A percentile compares a stretch with the other conserved stretches of the same genome.
phyloP scores from a whole-genome alignment of 2,888 invertebrate species.

The Plagiodera versicolora region DNA sequence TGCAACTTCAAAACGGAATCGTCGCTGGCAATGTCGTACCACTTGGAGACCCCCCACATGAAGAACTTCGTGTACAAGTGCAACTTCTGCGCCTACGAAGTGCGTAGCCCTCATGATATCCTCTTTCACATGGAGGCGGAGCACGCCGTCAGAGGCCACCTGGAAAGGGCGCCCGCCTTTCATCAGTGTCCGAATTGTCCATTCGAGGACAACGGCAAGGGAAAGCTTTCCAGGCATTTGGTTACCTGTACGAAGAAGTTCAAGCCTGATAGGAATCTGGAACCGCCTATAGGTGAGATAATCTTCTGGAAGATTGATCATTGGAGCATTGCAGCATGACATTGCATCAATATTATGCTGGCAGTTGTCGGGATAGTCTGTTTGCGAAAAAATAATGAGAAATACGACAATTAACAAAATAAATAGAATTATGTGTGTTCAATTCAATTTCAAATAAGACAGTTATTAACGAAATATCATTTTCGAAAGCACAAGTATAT shows the following conservation, averaged over 20 bases:
- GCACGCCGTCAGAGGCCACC: constrained; percentile 79
- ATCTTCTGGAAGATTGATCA: too few species aligned
- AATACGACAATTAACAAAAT: too few species aligned
- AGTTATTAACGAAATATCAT: too few species aligned
- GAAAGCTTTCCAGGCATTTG: constrained; percentile 84
- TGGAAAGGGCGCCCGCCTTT: constrained; percentile 83
- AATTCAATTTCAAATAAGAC: too few species aligned
- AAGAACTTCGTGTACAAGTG: constrained; percentile 84
- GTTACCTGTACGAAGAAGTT: constrained; percentile 88
- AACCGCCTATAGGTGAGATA: constrained; percentile 72
- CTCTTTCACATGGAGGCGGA: constrained; percentile 89
- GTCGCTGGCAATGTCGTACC: constrained; percentile 78
- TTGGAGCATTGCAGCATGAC: too few species aligned
- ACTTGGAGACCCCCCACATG: constrained; percentile 90
- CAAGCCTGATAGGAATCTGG: constrained; percentile 81
- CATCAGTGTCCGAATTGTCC: constrained; percentile 93
- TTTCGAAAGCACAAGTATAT: too few species aligned
- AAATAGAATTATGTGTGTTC: too few species aligned
- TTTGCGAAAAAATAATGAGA: too few species aligned
- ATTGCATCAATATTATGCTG: too few species aligned
- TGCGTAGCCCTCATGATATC: constrained; percentile 85
- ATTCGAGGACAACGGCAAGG: constrained; percentile 92
- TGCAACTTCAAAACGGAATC: constrained; percentile 92
- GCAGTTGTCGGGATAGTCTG: too few species aligned
- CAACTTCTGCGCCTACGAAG: constrained; percentile 49